Conservation (phyloP, 1,140 invertebrate genomes). For the Eueides isabella region DNA sequence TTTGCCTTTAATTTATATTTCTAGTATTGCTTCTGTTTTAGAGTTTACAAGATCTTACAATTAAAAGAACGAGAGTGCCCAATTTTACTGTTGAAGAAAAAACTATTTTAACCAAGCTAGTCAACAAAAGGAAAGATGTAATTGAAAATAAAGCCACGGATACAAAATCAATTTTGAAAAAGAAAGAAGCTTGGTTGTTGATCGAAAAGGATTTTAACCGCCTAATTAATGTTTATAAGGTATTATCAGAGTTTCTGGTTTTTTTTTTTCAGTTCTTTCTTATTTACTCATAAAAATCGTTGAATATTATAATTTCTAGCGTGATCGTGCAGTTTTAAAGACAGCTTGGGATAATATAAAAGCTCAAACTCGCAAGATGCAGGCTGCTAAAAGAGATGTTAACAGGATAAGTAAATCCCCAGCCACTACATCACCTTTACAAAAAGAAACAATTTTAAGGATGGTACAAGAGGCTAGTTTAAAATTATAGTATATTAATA, state of each 20-base stretch:
- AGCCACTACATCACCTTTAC: neutral
- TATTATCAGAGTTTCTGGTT: neutral
- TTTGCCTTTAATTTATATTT: neutral
- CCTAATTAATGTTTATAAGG: neutral
- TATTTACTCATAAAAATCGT: too few species aligned
- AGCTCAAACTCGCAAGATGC: neutral
- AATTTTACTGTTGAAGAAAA: conserved; percentile 2
- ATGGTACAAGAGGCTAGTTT: neutral
- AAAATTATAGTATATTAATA: neutral
- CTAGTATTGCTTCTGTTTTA: neutral
- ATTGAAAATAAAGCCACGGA: conserved; percentile 1
- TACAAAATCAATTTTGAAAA: neutral
- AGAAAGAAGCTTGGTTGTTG: neutral
- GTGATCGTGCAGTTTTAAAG: conserved; percentile 7
- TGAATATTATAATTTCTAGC: neutral
- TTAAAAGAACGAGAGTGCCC: conserved; percentile 5
- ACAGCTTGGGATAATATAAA: conserved; percentile 7
- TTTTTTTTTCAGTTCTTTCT: neutral
- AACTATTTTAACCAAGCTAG: neutral
- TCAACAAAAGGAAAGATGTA: conserved; percentile 5
- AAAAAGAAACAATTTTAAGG: neutral
- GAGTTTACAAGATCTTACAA: neutral
- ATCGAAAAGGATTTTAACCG: neutral
- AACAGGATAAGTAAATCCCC: neutral
- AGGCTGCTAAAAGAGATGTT: neutral